Conservation (phyloP, 2,888 invertebrate genomes). For the Diploptera punctata region DNA sequence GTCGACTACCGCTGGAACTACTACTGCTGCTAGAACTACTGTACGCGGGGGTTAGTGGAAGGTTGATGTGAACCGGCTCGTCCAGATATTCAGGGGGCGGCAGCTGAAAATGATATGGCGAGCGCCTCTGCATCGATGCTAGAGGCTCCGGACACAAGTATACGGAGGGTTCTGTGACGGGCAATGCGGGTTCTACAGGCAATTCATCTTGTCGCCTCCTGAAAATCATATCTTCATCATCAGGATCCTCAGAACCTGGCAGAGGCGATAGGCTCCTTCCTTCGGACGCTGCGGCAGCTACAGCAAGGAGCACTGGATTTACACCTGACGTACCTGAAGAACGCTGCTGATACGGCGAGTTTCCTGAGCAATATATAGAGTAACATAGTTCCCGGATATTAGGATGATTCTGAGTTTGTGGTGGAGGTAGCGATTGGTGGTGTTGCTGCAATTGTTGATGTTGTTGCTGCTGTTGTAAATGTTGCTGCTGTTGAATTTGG, state of each 20-base stretch:
- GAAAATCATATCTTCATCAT: constrained; percentile 5
- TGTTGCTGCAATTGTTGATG: constrained; percentile 44
- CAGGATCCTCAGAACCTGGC: constrained; percentile 34
- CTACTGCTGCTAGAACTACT: background rate
- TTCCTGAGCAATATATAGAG: constrained; percentile 56
- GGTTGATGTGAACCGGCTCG: constrained; percentile 36
- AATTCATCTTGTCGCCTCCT: constrained; percentile 18
- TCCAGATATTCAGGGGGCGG: constrained; percentile 44
- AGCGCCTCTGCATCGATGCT: constrained; percentile 44
- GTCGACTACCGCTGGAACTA: background rate
- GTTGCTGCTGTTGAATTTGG: constrained; percentile 51
- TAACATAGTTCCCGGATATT: constrained; percentile 52
- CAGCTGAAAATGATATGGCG: constrained; percentile 39
- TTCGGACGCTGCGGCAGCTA: constrained; percentile 54
- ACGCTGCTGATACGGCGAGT: constrained; percentile 59
- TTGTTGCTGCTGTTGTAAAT: constrained; percentile 44
- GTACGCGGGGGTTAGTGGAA: constrained; percentile 25
- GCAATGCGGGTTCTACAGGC: constrained; percentile 32
- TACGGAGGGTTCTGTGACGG: constrained; percentile 46
- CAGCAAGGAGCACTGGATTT: constrained; percentile 61
- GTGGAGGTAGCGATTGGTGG: constrained; percentile 29
- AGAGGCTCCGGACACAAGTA: constrained; percentile 48
- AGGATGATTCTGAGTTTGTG: constrained; percentile 45
- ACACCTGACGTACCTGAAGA: constrained; percentile 51
- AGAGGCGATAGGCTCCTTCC: constrained; percentile 46